Percentiles rank a stretch among this genome's conserved stretches.
These are phyloP conservation scores for Eumaeus atala DNA, from an alignment of 1,140 invertebrate genomes.

Conservation along the genomic window DNA sequence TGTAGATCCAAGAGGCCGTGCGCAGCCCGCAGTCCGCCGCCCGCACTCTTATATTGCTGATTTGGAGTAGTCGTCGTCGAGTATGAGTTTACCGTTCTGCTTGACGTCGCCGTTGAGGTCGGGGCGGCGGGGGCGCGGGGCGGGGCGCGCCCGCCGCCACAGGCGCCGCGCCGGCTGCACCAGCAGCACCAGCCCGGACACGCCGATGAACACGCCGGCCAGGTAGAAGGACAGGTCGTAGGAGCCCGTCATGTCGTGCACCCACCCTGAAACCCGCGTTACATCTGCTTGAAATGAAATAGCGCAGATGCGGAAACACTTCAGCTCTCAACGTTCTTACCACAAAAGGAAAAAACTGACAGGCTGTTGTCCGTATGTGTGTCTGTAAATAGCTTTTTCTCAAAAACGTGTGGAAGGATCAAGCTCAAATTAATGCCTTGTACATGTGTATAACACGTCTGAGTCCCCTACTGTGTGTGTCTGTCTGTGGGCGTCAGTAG, in stretches of 20 bases:
- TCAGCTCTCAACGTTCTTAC: too few relatives aligned
- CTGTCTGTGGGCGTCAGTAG: too few relatives aligned
- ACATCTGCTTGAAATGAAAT: background rate
- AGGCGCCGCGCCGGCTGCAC: constrained; percentile 76
- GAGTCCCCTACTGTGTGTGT: too few relatives aligned
- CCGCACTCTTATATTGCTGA: background rate
- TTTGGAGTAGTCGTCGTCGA: constrained; percentile 1
- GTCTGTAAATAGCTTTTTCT: too few relatives aligned
- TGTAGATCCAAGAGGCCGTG: too few relatives aligned
- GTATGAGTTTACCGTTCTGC: constrained; percentile 40
- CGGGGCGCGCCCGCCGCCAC: constrained; percentile 35
- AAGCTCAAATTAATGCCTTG: too few relatives aligned
- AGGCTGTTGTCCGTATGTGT: too few relatives aligned
- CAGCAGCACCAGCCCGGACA: constrained; percentile 88
- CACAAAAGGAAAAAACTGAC: too few relatives aligned
- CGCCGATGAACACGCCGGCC: constrained; percentile 87
- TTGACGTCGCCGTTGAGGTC: constrained; percentile 36
- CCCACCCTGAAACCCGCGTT: constrained; percentile 80
- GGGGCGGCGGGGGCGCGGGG: constrained; percentile 4
- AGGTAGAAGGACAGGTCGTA: constrained; percentile 92
- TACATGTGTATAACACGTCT: too few relatives aligned
- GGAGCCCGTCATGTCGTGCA: constrained; percentile 84
- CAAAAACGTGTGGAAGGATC: too few relatives aligned
- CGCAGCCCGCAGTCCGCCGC: too few relatives aligned
- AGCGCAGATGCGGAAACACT: too few relatives aligned